These are phyloP conservation scores for Philereme vetulata DNA, from an alignment of 2,888 invertebrate species.

Conservation along the genomic window DNA sequence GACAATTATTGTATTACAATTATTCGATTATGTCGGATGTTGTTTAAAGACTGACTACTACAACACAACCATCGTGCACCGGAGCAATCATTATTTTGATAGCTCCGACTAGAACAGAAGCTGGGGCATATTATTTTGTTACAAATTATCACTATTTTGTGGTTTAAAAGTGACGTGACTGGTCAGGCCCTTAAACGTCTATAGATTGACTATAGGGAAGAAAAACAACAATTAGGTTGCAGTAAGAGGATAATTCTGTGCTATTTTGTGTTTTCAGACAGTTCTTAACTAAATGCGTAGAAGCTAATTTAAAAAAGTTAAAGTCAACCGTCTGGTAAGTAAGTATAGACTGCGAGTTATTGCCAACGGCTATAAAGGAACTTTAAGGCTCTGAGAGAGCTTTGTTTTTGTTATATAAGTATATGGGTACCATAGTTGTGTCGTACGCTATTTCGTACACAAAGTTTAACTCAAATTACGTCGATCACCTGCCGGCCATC, in stretches of 20 bases:
- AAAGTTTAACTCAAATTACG: too few relatives aligned
- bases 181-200: conserved; percentile 6
- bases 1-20: too few relatives aligned
- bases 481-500: too few relatives aligned
- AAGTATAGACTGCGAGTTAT: conserved; percentile 16
- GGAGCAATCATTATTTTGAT: too few relatives aligned
- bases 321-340: conserved; percentile 10
- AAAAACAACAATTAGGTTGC: conserved; percentile 18
- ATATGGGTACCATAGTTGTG: too few relatives aligned
- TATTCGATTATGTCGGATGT: too few relatives aligned
- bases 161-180: not conserved
- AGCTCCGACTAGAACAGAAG: too few relatives aligned
- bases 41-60: too few relatives aligned
- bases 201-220: conserved; percentile 5
- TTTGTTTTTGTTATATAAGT: too few relatives aligned
- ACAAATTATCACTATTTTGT: not conserved
- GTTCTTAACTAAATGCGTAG: conserved; percentile 18
- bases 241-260: conserved; percentile 18
- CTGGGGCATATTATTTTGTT: too few relatives aligned
- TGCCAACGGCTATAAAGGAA: conserved; percentile 18
- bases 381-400: not conserved
- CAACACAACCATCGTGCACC: too few relatives aligned
- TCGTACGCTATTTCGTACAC: too few relatives aligned
- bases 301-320: conserved; percentile 18
- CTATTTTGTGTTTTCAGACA: conserved; percentile 14